A percentile compares a stretch with the other conserved stretches of the same genome.
These are phyloP conservation scores for Hypolimnas misippus DNA, from an alignment of 2,888 invertebrate genomes.

Conservation along the genomic window DNA sequence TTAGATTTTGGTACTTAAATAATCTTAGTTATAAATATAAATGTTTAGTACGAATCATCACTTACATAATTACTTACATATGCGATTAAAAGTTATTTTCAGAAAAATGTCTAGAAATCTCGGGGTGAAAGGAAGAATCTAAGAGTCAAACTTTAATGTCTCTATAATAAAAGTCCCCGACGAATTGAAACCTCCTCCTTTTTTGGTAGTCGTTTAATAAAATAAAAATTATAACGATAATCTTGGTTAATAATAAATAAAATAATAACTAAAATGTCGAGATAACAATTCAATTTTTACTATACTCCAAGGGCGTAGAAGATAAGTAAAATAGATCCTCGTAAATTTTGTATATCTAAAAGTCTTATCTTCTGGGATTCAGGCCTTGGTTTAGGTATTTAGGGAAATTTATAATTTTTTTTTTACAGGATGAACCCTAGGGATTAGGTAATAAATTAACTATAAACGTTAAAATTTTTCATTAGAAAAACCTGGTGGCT, in stretches of 20 bases:
- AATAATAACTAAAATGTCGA: not conserved
- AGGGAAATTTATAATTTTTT: constrained; percentile 5
- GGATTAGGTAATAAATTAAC: not conserved
- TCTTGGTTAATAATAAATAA: not conserved
- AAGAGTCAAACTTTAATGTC: too few species aligned
- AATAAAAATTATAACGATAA: not conserved
- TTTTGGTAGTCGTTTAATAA: too few species aligned
- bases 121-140: too few species aligned
- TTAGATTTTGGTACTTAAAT: too few species aligned
- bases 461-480: not conserved
- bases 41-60: too few species aligned
- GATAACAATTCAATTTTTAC: constrained; percentile 4
- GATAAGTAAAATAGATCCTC: constrained; percentile 12
- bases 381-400: constrained; percentile 2
- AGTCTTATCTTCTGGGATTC: constrained; percentile 6
- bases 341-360: constrained; percentile 3
- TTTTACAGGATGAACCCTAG: not conserved
- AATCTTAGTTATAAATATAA: too few species aligned
- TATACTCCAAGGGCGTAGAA: constrained; percentile 1
- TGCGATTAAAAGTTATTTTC: too few species aligned
- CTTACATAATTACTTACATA: too few species aligned
- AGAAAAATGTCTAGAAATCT: too few species aligned
- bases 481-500: not conserved
- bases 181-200: too few species aligned
- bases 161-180: too few species aligned